Evolutionary conservation across 2,888 invertebrate species (phyloP).

Genomic region (Sialis lutaria): DNA sequence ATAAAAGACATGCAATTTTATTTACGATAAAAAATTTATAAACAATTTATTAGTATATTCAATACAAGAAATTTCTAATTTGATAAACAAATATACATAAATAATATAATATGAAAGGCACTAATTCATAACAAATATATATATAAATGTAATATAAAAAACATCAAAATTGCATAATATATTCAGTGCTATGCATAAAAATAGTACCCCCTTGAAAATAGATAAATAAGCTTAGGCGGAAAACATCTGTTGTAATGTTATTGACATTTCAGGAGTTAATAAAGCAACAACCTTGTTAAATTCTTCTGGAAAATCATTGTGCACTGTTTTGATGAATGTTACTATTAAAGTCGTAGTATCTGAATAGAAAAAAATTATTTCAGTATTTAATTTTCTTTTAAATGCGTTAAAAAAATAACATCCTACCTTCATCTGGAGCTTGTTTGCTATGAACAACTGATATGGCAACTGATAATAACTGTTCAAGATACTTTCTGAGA

Average conservation of each 20-base stretch:
- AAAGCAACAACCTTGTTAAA: slow-evolving; percentile 29
- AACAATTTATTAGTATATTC: neutral
- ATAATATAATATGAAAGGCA: slow-evolving; percentile 1
- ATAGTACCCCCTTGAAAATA: no score
- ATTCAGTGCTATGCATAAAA: neutral
- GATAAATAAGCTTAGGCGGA: slow-evolving; percentile 1
- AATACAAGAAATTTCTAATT: slow-evolving; percentile 1
- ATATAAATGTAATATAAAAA: slow-evolving; percentile 1
- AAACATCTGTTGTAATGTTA: slow-evolving; percentile 18
- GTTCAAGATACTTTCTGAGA: slow-evolving; percentile 31
- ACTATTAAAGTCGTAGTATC: slow-evolving; percentile 28
- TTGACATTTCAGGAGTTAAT: slow-evolving; percentile 23
- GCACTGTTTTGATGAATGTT: slow-evolving; percentile 35
- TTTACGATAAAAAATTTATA: no score
- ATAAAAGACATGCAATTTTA: no score
- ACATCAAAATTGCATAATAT: slow-evolving; percentile 1
- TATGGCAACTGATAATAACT: slow-evolving; percentile 34
- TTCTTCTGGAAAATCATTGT: slow-evolving; percentile 36
- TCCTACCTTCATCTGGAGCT: slow-evolving; percentile 31
- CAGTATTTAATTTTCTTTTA: slow-evolving; percentile 1
- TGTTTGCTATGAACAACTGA: slow-evolving; percentile 38
- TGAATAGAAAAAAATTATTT: slow-evolving; percentile 18
- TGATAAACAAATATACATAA: slow-evolving; percentile 1
- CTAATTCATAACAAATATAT: neutral
- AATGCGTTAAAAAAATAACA: neutral